These are phyloP conservation scores for Abrostola tripartita DNA, from an alignment of 2,888 invertebrate species.

Conservation along the genomic window DNA sequence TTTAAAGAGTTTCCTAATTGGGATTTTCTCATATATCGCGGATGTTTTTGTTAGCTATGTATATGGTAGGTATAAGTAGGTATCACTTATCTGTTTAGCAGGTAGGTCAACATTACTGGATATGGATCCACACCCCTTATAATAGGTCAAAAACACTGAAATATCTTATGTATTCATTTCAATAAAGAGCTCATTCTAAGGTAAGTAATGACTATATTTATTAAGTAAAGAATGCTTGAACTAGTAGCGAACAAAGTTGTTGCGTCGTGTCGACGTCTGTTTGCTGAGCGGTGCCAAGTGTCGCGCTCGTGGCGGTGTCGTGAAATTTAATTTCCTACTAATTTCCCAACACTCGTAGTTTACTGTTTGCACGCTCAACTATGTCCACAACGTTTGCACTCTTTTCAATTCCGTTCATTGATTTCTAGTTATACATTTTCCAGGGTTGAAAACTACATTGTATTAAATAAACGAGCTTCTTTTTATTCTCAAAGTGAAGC, in stretches of 20 bases:
- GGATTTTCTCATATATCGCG: too few species aligned
- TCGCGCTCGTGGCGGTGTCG: slow-evolving; percentile 51
- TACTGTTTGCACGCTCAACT: slow-evolving; percentile 56
- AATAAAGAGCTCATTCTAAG: too few species aligned
- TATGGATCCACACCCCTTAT: too few species aligned
- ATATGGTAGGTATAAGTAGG: too few species aligned
- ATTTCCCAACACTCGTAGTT: slow-evolving; percentile 67
- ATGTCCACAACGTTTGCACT: slow-evolving; percentile 39
- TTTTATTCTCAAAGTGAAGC: slow-evolving; percentile 50
- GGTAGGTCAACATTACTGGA: too few species aligned
- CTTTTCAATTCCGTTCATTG: slow-evolving; percentile 56
- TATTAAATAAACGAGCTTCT: slow-evolving; percentile 45
- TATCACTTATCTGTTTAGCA: too few species aligned
- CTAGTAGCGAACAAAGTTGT: slow-evolving; percentile 6
- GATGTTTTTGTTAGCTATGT: too few species aligned
- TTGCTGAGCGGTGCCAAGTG: slow-evolving; percentile 54
- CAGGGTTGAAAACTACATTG: slow-evolving; percentile 19
- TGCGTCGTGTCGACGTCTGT: slow-evolving; percentile 46
- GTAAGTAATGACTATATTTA: neutral
- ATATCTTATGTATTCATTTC: too few species aligned
- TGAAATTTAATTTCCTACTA: slow-evolving; percentile 76
- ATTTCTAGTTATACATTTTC: slow-evolving; percentile 52
- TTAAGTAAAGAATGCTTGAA: slow-evolving; percentile 11
- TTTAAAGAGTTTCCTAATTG: too few species aligned
- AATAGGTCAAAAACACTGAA: too few species aligned